These are phyloP conservation scores for Drosophila trichaetosa DNA, from an alignment of 2,888 invertebrate genomes.

Conservation along the genomic window DNA sequence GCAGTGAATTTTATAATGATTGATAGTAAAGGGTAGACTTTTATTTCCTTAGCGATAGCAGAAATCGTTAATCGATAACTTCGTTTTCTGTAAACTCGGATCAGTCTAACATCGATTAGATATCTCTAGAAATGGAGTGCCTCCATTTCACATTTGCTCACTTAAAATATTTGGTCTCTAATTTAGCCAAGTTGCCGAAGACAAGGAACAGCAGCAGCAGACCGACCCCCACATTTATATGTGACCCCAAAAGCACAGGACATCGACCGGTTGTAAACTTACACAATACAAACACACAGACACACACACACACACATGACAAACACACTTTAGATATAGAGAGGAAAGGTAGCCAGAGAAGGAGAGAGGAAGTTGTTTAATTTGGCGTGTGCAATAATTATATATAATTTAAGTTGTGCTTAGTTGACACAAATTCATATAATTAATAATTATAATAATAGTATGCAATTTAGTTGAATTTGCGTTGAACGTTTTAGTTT, in stretches of 20 bases:
- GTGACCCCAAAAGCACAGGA: conserved; percentile 40
- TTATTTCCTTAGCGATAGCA: neutral
- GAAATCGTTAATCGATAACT: neutral
- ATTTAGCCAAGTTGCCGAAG: conserved; percentile 2
- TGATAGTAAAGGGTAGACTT: neutral
- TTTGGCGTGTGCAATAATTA: conserved; percentile 66
- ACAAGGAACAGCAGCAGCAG: conserved; percentile 5
- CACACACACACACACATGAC: conserved; percentile 10
- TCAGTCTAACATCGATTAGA: neutral
- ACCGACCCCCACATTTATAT: conserved; percentile 35
- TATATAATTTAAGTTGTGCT: conserved; percentile 54
- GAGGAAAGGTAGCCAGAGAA: conserved; percentile 13
- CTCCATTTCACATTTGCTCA: conserved; percentile 4
- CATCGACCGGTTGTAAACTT: conserved; percentile 64
- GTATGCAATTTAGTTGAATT: conserved; percentile 75
- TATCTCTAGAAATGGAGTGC: neutral
- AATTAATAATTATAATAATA: conserved; percentile 51
- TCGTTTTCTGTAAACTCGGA: neutral
- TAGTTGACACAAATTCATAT: conserved; percentile 56
- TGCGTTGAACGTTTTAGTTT: conserved; percentile 73
- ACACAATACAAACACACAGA: conserved; percentile 17
- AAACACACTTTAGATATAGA: conserved; percentile 32
- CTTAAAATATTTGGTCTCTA: neutral
- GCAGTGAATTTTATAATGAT: neutral
- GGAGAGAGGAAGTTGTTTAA: conserved; percentile 48